Evolutionary conservation across 2,113 vertebrate genomes (phyloP), one percentile per base, ranked within the genome.

Genomic region (Gasterosteus nipponicus): DNA sequence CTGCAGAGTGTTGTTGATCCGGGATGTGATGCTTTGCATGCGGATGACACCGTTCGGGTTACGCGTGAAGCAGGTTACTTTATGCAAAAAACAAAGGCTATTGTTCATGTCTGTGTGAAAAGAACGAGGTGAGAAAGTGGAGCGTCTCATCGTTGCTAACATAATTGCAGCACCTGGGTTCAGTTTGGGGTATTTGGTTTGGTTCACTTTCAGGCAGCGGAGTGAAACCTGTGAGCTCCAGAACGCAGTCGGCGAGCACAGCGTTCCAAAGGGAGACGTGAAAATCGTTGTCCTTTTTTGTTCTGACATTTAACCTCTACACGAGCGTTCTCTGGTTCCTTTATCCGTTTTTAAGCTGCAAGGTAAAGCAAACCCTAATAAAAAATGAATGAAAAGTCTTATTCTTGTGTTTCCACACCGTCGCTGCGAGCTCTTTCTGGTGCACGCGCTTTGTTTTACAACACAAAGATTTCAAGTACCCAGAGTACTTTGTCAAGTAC

Each of bases 191-290:
- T 60, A 5, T 63, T 63, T 49, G n/a, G 47, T 58, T 62, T 18
- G n/a, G 4, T 19, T 44, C 38, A 62, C 39, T 33, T 65, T 60
- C 46, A 44, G 61, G n/a, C 29, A 51, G 4, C 44, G 60, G 19
- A 44, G 38, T 19, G 59, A 70, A 75, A 75, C 42, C 29, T 26
- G 72, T 59, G 35, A 77, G 42, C 73, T 53, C 5, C 11, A 7
- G 51, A 72, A 59, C 9, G 19, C 44, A 59, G 61, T 4, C 15
- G n/a, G 62, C 39, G 26, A 56, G 56, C 56, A 49, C 49, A 64
- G 67, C 59, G 22, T 5, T 65, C 42, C 39, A 11, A 39, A 46
- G 53, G 59, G 47, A 65, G 51, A 42, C 47, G 31, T 49, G 14
- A 47, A 38, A 31, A n/a, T 53, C 7, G 5, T 62, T 38, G 29